Evolutionary conservation across 2,888 invertebrate species (phyloP).

Genomic region (Yponomeuta evonymella): DNA sequence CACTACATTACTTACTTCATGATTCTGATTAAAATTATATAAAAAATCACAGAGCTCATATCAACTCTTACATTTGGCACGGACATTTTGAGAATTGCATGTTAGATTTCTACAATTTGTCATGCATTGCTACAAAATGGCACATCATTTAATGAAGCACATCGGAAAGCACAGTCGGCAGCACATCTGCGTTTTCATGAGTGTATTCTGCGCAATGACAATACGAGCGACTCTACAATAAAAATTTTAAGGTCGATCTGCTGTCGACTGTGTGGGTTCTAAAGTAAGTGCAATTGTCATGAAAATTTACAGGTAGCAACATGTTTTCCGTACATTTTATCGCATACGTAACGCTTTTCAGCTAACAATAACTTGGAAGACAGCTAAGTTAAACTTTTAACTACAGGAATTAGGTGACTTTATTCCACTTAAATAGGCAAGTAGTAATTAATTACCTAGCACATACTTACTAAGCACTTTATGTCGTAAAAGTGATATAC

Average conservation of each 20-base stretch:
- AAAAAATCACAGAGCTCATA: no score
- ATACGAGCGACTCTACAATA: no score
- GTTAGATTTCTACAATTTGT: background rate
- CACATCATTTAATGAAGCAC: background rate
- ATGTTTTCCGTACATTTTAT: background rate
- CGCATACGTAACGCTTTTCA: background rate
- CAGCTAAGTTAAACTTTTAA: background rate
- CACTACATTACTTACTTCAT: constrained; percentile 19
- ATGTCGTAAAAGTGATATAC: no score
- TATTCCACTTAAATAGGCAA: no score
- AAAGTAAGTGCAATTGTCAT: background rate
- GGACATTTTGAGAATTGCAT: constrained; percentile 28
- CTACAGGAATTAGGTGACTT: background rate
- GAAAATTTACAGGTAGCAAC: background rate
- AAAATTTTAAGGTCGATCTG: no score
- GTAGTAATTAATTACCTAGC: no score
- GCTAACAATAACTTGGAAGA: background rate
- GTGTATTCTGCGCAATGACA: no score
- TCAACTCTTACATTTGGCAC: constrained; percentile 38
- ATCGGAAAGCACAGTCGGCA: no score
- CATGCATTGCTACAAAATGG: constrained; percentile 32
- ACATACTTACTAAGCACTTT: no score
- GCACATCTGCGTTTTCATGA: background rate
- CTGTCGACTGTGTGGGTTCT: no score
- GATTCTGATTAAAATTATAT: no score